These are phyloP conservation scores for Myanophis thanlyinensis DNA, from an alignment of 2,113 vertebrate species.

Conservation along the genomic window DNA sequence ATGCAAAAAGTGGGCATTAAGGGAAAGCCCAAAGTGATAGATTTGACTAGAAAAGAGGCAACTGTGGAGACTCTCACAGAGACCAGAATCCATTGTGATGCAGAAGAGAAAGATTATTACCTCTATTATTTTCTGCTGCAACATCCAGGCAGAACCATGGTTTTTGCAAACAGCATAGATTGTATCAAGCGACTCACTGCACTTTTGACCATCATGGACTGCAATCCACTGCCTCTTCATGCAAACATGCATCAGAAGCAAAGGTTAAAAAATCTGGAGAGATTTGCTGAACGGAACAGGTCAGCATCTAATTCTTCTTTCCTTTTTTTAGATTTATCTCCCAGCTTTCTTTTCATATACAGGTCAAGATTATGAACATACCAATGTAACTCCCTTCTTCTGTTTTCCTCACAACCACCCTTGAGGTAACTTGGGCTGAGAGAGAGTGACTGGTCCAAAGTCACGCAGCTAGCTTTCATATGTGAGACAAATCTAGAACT, in stretches of 20 bases:
- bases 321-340: neutral
- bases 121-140: conserved; percentile 95
- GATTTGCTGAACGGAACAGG: conserved; percentile 89
- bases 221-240: conserved; percentile 84
- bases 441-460: neutral
- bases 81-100: conserved; percentile 88
- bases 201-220: conserved; percentile 87
- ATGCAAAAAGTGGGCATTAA: conserved; percentile 91
- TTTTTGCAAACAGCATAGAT: conserved; percentile 98
- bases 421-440: neutral
- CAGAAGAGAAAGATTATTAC: conserved; percentile 90
- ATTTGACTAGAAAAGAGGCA: conserved; percentile 90
- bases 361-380: neutral
- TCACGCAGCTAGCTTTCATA: neutral
- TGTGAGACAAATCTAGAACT: neutral
- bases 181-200: conserved; percentile 91
- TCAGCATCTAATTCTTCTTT: conserved; percentile 57
- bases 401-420: neutral
- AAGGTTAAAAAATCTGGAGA: conserved; percentile 92
- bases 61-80: conserved; percentile 92
- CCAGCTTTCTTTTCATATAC: neutral
- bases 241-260: conserved; percentile 99
- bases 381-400: neutral
- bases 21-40: conserved; percentile 91
- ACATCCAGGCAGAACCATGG: conserved; percentile 91